A percentile compares a stretch with the other conserved stretches of the same genome.
Evolutionary conservation across 2,888 invertebrate genomes (phyloP).

Genomic region (Hirudinaria manillensis): DNA sequence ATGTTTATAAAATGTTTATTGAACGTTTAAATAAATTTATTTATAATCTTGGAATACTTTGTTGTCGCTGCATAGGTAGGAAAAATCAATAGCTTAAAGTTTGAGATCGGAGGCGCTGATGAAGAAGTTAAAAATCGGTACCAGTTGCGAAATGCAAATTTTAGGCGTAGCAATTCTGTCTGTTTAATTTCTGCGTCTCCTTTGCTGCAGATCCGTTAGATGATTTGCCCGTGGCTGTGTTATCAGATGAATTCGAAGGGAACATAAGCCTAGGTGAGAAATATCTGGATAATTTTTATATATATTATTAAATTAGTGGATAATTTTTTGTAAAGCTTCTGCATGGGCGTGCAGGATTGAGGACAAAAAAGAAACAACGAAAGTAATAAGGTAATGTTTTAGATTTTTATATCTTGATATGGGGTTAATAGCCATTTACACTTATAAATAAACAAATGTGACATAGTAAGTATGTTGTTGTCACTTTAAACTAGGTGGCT

Average conservation of each 20-base stretch:
- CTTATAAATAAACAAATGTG: background rate
- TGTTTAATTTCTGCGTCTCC: background rate
- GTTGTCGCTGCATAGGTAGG: background rate
- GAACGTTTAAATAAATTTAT: background rate
- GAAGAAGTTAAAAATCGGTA: slow-evolving; percentile 10
- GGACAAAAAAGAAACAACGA: slow-evolving; percentile 41
- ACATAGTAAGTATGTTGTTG: background rate
- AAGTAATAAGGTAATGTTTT: slow-evolving; percentile 38
- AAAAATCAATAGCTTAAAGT: background rate
- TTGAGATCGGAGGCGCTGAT: background rate
- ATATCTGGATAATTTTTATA: background rate
- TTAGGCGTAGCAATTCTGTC: background rate
- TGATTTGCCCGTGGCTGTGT: slow-evolving; percentile 21
- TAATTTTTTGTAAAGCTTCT: slow-evolving; percentile 33
- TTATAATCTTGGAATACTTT: background rate
- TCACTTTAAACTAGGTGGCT: background rate
- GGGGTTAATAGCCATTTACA: background rate
- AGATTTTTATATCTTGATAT: background rate
- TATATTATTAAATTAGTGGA: background rate
- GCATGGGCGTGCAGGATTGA: slow-evolving; percentile 39
- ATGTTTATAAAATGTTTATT: background rate
- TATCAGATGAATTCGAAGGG: slow-evolving; percentile 24
- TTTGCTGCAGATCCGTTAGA: background rate
- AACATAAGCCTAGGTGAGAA: slow-evolving; percentile 20
- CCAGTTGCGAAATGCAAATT: background rate